These are phyloP conservation scores for Acropora tenuis DNA, from an alignment of 64 coral and sea anemone genomes.

Conservation along the genomic window DNA sequence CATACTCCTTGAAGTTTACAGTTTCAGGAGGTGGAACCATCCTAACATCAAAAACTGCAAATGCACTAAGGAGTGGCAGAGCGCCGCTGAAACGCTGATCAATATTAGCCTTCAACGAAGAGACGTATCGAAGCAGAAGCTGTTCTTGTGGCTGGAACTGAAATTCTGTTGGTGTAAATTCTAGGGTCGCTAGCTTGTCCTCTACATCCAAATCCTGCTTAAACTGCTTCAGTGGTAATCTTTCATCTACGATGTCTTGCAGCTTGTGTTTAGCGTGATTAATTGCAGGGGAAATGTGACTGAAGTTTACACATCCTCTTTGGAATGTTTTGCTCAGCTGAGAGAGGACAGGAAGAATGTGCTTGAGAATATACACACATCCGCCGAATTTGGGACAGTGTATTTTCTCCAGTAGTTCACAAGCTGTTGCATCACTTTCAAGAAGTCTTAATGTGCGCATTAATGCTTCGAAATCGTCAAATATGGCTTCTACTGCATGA, in stretches of 20 bases:
- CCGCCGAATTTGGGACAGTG: constrained; percentile 63
- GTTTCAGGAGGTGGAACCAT: constrained; percentile 34
- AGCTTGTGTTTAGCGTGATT: constrained; percentile 58
- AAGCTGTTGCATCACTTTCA: constrained; percentile 61
- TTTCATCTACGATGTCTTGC: constrained; percentile 24
- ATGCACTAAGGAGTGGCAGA: constrained; percentile 32
- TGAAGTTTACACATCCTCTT: constrained; percentile 49
- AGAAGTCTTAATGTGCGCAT: constrained; percentile 39
- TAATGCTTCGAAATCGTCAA: constrained; percentile 38
- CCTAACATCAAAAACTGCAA: constrained; percentile 39
- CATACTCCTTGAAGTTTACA: constrained; percentile 41
- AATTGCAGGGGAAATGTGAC: constrained; percentile 41
- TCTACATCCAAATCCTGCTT: constrained; percentile 13
- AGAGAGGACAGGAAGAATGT: constrained; percentile 51
- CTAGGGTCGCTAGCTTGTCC: constrained; percentile 20
- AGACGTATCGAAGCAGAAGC: constrained; percentile 28
- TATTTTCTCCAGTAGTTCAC: constrained; percentile 58
- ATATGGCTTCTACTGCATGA: constrained; percentile 43
- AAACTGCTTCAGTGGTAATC: neutral
- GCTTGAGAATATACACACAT: constrained; percentile 70
- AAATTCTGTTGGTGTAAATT: constrained; percentile 23
- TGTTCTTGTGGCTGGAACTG: constrained; percentile 43
- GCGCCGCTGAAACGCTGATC: constrained; percentile 45
- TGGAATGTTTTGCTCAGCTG: constrained; percentile 65
- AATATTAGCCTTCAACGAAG: constrained; percentile 35